Evolutionary conservation across 2,113 vertebrate genomes (phyloP).

Genomic region (Cervus canadensis): DNA sequence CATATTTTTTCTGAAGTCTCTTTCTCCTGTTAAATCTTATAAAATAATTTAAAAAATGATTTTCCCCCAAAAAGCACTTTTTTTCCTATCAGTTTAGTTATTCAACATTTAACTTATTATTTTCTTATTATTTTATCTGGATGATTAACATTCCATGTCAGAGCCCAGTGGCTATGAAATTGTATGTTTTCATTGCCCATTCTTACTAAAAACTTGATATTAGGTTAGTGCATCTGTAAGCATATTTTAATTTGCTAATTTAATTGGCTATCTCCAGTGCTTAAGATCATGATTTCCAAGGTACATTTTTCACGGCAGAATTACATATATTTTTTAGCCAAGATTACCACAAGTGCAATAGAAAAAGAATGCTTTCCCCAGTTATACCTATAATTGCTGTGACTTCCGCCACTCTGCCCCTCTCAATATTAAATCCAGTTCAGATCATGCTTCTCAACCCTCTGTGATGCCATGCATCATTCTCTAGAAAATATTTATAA

Average conservation of each 20-base stretch:
- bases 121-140: not conserved
- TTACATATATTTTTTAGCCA: not conserved
- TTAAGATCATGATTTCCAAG: not conserved
- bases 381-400: constrained; percentile 26
- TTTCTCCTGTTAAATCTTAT: not conserved
- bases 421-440: constrained; percentile 58
- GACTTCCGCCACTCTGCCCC: not conserved
- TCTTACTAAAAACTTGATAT: constrained; percentile 58
- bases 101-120: not conserved
- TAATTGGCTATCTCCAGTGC: not conserved
- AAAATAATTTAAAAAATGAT: not conserved
- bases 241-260: constrained; percentile 50
- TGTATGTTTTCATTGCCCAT: constrained; percentile 25
- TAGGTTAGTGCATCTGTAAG: constrained; percentile 4
- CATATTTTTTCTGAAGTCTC: not conserved
- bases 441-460: constrained; percentile 58
- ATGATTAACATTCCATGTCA: constrained; percentile 22
- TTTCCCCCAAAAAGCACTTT: not conserved
- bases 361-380: constrained; percentile 6
- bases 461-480: constrained; percentile 62
- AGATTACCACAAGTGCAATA: constrained; percentile 25
- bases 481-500: constrained; percentile 75
- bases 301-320: not conserved
- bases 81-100: not conserved
- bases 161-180: not conserved